Base-by-base conservation (phyloP, 2,797 vertebrate species). In the Vespertilio murinus region DNA sequence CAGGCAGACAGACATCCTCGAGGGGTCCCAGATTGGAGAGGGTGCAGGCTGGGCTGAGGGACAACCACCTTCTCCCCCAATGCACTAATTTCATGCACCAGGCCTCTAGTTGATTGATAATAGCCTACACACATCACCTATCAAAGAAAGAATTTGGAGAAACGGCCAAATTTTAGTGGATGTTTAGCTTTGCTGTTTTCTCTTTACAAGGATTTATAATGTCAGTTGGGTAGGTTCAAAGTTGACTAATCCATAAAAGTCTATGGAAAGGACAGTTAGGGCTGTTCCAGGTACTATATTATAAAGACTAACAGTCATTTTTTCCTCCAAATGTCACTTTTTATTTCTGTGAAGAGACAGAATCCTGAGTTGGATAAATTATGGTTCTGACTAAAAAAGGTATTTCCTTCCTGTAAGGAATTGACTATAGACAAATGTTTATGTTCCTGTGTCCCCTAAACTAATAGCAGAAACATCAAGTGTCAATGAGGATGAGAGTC, bases 291-390 rank as follows among this genome's bases (percentile, higher is more conserved):
- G 49, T 77, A 30, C 59, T 61, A 20, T 81, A 64, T 61, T 88
- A 30, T 88, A 54, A 93, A 90, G 73, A 30, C 59, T 67, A 80
- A 17, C 20, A 79, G 35, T 80, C 67, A 80, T 77, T 90, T 90
- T 93, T 56, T 25, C 22, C 67, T 90, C 28, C 4, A 54, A 93
- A 64, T 82, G 28, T 54, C 91, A 92, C 67, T 90, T 94, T 91
- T 88, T 91, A 79, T 87, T 75, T 89, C 56, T 84, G 65, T 90
- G 88, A 77, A 88, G 69, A 94, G 83, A 84, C 45, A 89, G 54
- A 82, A 20, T 70, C 11, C 61, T 75, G 35, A 86, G 65, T 54
- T 70, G 35, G 73, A 90, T 80, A 45, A 59, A 87, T 95, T 91
- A 59, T 30, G 22, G 33, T 75, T 79, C 52, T 81, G n/a, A 85